Base-by-base conservation (phyloP, 2,888 invertebrate species). In the Galerucella pusilla region DNA sequence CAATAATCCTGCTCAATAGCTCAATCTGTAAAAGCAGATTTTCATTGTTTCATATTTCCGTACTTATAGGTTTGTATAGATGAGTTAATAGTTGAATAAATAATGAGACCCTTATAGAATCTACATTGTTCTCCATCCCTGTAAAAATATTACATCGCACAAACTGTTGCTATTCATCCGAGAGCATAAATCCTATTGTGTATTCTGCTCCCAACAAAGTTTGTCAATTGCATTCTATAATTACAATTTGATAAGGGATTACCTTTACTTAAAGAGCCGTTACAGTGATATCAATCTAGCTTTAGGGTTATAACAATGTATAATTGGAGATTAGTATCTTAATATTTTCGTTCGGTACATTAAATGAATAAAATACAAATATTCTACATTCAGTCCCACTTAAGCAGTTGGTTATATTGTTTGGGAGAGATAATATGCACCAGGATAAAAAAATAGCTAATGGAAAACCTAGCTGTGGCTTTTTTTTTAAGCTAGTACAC, bases 181-280 rank as follows among this genome's bases (percentile, higher is more conserved):
- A 75, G 73, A 73, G 65, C 67, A 73, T 74, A 72, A 74, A 64
- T 66, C 68, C 72, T 64, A 72, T 64, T 72, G 52, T 52, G 57
- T 63, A 64, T 54, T 65, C 73, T 70, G 65, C 45, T 71, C 68
- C 59, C 68, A 68, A 70, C 69, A 70, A 75, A 72, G 74, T 77
- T 75, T 78, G 76, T 78, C 78, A 75, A 76, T 75, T 78, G 70
- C 67, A 75, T 75, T 70, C 35, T 63, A 71, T 76, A 78, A 78
- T 78, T 78, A 76, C 71, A 14, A 45, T 78, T 75, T 76, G 71
- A 77, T 73, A 69, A 52, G 71, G 69, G 75, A 77, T 75, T 69
- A 71, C 69, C 52, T 70, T 68, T 65, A 65, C 16, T 49, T 73
- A 73, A 61, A 45, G 16, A 59, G 42, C 63, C 61, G 70, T 70